Base-by-base conservation (phyloP, 2,888 invertebrate species). In the Drosophila pseudotakahashii region DNA sequence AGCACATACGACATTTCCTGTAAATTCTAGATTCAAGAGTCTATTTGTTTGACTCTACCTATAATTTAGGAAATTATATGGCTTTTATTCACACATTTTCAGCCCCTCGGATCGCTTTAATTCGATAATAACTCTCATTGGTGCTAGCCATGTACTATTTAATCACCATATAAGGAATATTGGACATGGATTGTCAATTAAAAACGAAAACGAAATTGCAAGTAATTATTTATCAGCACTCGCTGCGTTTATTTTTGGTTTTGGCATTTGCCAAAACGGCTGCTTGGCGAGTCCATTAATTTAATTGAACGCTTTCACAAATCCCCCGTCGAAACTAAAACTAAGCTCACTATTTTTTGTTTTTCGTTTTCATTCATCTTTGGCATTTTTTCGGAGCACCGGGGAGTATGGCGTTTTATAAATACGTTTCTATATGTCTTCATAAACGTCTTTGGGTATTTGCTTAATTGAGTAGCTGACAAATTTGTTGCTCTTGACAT, bases 281-380 rank as follows among this genome's bases (percentile, higher is more conserved):
- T 78, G 77, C 76, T 55, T 77, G 52, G 72, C 74, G 74, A 76
- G 74, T 81, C 80, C 89, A 89, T 89, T 90, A 86, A 90, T 79
- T 88, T 89, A 89, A 90, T 90, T 89, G 89, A 89, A 84, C 89
- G 89, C 89, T 89, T 89, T 89, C 89, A 90, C 90, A 88, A 84
- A 75, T 84, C 78, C 72, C 44, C 61, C 55, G 60, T 54, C 75
- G 23, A 51, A 57, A 54, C 36, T 52, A 45, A 76, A 76, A 61
- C 60, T 72, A 14, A 10, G 9, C 34, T 14, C 26, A 36, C 34
- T 34, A 1, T 44, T 42, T 44, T 61, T 45, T 45, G 14, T 11
- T 16, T 32, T 34, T 36, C 32, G 34, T 45, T 55, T 59, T 61
- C 70, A 69, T 69, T 69, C 51, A 70, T 68, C 42, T 48, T 41